Conservation (phyloP, 2,113 vertebrate genomes). For the Gymnarchus niloticus region DNA sequence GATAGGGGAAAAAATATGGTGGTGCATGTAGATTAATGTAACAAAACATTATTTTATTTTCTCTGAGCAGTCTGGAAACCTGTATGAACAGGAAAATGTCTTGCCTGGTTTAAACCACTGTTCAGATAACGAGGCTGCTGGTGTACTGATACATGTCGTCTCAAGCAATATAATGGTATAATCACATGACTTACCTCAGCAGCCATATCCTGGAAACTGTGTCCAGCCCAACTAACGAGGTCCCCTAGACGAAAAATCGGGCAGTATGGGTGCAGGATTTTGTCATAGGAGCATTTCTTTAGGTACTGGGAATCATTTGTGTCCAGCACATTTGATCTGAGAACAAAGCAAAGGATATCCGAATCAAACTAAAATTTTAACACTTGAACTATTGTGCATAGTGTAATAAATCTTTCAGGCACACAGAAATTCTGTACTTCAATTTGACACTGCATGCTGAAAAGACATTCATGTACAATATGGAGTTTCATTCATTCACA, state of each 20-base stretch:
- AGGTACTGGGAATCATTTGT: slow-evolving; percentile 61
- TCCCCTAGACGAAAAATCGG: slow-evolving; percentile 82
- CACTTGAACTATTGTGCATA: too few relatives aligned
- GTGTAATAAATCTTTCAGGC: background rate
- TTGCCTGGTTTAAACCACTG: background rate
- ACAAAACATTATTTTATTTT: background rate
- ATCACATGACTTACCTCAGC: slow-evolving; percentile 55
- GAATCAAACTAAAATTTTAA: background rate
- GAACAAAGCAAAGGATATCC: slow-evolving; percentile 16
- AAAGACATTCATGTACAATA: background rate
- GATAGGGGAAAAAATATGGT: background rate
- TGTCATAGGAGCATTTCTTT: slow-evolving; percentile 70
- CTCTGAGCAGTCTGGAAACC: background rate
- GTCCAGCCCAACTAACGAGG: slow-evolving; percentile 68
- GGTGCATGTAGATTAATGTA: background rate
- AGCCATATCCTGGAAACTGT: slow-evolving; percentile 71
- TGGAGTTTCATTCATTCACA: background rate
- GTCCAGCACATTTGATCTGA: slow-evolving; percentile 75
- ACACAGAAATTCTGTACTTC: background rate
- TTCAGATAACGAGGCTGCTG: background rate
- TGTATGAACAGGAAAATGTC: background rate
- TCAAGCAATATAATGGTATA: background rate
- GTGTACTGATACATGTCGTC: background rate
- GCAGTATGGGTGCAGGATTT: slow-evolving; percentile 68
- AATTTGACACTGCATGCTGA: background rate